phyloP scores from a whole-genome alignment of 1,140 invertebrate species.

The Aphaenogaster rudis region DNA sequence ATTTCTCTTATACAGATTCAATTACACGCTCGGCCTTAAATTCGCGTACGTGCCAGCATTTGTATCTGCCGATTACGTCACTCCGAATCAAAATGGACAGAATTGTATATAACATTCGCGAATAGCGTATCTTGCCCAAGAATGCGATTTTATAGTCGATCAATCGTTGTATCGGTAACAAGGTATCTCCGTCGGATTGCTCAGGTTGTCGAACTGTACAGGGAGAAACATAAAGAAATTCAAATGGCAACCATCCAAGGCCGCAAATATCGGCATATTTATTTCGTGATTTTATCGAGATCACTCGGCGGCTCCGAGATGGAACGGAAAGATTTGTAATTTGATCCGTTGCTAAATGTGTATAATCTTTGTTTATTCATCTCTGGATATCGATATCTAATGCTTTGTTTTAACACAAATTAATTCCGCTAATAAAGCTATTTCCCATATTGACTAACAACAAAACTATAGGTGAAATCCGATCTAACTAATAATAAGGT shows the following conservation, averaged over 20 bases:
- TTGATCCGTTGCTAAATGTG: neutral
- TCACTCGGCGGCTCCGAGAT: neutral
- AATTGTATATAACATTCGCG: constrained; percentile 15
- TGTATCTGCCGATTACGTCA: constrained; percentile 26
- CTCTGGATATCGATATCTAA: neutral
- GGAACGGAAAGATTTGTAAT: neutral
- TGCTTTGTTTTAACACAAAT: neutral
- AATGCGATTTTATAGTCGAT: neutral
- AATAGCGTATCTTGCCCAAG: neutral
- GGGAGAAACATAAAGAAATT: constrained; percentile 38
- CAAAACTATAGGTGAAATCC: neutral
- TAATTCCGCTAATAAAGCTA: neutral
- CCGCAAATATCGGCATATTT: constrained; percentile 54
- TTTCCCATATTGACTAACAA: neutral
- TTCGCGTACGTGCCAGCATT: neutral
- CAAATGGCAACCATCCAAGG: constrained; percentile 58
- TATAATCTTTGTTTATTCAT: neutral
- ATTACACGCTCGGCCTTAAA: constrained; percentile 45
- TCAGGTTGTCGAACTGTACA: constrained; percentile 14
- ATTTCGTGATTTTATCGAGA: constrained; percentile 20
- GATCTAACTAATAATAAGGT: neutral
- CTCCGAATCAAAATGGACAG: constrained; percentile 20
- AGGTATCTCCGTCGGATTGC: constrained; percentile 4
- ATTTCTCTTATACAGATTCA: constrained; percentile 43
- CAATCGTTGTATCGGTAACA: constrained; percentile 44